Conservation (phyloP, 1,140 invertebrate genomes). For the Reticulitermes speratus region DNA sequence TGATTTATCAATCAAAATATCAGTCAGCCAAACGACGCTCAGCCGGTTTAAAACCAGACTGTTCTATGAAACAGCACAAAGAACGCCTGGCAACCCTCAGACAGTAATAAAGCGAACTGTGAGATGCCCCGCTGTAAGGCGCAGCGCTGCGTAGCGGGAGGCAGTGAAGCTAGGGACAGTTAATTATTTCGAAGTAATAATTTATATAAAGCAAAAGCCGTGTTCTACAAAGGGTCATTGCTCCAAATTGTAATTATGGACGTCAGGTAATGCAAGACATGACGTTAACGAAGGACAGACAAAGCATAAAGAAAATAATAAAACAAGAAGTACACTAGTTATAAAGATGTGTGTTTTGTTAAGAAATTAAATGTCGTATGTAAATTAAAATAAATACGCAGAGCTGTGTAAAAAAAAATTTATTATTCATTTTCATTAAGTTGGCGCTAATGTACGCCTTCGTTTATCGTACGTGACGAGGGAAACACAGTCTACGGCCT, state of each 20-base stretch:
- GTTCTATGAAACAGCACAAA: too few relatives aligned
- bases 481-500: background rate
- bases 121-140: background rate
- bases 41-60: too few relatives aligned
- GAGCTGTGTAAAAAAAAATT: background rate
- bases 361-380: background rate
- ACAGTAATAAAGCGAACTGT: background rate
- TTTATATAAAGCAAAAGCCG: background rate
- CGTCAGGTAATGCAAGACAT: background rate
- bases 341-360: background rate
- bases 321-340: background rate
- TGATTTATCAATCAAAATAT: too few relatives aligned
- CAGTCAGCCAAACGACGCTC: too few relatives aligned
- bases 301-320: background rate
- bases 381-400: background rate
- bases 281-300: background rate
- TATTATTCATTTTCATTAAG: background rate
- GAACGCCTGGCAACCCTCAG: too few relatives aligned
- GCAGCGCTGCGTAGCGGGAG: background rate
- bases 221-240: background rate
- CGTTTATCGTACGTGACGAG: background rate
- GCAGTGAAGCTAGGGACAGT: background rate
- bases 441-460: background rate
- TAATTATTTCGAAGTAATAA: constrained; percentile 10
- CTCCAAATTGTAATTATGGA: constrained; percentile 2